Evolutionary conservation across 2,888 invertebrate genomes (phyloP).

Genomic region (Hecatera dysodea): DNA sequence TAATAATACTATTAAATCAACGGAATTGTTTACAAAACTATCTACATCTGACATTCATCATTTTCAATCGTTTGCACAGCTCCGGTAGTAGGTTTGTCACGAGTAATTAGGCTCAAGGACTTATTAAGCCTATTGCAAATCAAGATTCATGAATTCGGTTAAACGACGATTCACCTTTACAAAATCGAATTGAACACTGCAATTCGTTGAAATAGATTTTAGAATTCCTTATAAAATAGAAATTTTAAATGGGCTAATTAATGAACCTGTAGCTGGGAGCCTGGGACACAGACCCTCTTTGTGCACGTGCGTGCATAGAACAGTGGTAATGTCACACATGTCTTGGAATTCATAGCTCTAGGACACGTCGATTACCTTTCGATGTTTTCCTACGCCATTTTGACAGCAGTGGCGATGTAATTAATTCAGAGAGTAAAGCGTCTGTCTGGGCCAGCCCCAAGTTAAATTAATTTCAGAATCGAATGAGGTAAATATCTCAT

Average conservation of each 20-base stretch:
- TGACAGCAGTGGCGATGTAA: not conserved
- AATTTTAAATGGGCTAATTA: not conserved
- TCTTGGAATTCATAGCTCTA: not conserved
- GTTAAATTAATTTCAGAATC: not conserved
- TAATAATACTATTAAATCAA: constrained; percentile 2
- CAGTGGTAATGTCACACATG: not conserved
- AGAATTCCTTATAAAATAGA: not conserved
- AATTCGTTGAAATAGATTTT: not conserved
- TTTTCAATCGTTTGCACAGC: constrained; percentile 39
- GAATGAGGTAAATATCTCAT: not conserved
- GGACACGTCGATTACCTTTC: not conserved
- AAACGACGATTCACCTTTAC: constrained; percentile 21
- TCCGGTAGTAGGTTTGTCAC: constrained; percentile 42
- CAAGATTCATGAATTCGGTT: constrained; percentile 24
- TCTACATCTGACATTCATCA: constrained; percentile 21
- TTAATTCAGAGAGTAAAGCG: not conserved
- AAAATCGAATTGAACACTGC: constrained; percentile 1
- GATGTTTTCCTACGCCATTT: not conserved
- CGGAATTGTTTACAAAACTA: not conserved
- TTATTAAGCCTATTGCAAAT: constrained; percentile 43
- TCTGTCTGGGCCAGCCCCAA: not conserved
- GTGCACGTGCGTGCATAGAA: not conserved
- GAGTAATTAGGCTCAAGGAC: constrained; percentile 55
- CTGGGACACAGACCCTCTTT: too few relatives aligned
- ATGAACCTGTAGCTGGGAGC: not conserved